These are phyloP conservation scores for Oscarella lobularis DNA, from an alignment of 37 sponge, comb jelly and placozoan genomes.

Conservation along the genomic window DNA sequence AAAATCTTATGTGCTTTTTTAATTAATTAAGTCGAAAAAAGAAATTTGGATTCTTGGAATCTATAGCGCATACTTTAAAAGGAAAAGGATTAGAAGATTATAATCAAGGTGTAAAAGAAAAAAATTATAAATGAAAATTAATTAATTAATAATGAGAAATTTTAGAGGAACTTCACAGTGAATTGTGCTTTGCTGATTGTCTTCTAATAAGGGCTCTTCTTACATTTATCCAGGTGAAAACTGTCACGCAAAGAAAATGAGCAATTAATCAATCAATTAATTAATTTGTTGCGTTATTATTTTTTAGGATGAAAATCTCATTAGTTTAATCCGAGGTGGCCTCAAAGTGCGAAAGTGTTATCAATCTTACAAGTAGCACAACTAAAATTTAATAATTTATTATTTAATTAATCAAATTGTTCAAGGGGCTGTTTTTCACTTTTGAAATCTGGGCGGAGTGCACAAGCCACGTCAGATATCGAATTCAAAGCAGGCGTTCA, in stretches of 20 bases:
- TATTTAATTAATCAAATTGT: neutral
- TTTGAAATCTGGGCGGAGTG: neutral
- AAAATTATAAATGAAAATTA: no score
- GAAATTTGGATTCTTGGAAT: neutral
- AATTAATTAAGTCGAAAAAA: no score
- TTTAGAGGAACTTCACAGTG: slow-evolving; percentile 39
- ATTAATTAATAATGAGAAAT: no score
- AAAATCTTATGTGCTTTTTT: neutral
- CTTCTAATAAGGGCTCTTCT: slow-evolving; percentile 46
- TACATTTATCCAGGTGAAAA: slow-evolving; percentile 50
- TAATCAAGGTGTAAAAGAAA: neutral
- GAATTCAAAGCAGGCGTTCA: slow-evolving; percentile 44
- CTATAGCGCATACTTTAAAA: neutral
- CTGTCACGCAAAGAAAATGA: neutral
- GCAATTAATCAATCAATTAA: no score
- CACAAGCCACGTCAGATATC: slow-evolving; percentile 13
- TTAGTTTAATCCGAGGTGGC: slow-evolving; percentile 58
- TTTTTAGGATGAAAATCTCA: slow-evolving; percentile 66
- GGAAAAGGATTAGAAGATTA: neutral
- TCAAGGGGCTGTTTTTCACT: neutral
- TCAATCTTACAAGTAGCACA: slow-evolving; percentile 42
- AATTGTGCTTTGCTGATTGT: slow-evolving; percentile 60
- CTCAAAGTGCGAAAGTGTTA: slow-evolving; percentile 38
- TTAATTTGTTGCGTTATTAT: neutral
- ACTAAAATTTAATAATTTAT: neutral